Base-by-base conservation (phyloP, 2,888 invertebrate genomes). In the Limenitis camilla region DNA sequence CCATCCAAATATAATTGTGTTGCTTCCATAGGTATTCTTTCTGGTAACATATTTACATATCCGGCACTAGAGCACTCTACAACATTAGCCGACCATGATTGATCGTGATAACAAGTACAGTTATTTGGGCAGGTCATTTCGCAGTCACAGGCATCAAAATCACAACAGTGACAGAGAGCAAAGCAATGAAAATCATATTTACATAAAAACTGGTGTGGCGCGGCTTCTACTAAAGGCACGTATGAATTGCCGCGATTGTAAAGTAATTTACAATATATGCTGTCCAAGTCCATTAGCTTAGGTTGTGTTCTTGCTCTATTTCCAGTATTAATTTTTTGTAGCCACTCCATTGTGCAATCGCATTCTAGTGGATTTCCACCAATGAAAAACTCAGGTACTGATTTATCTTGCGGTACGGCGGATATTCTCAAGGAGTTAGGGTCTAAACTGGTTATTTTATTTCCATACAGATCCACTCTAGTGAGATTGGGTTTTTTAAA, bases 291-390 rank as follows among this genome's bases (percentile, higher is more conserved):
- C 87, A 93, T 92, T 63, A 96, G 89, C 70, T 91, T 90, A 6
- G 96, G 95, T 74, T 94, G 94, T 46, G 93, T 94, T 66, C 94
- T 88, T 53, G 92, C 91, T 70, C 93, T 89, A 71, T 92, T 92
- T 63, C 91, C 91, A 61, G 90, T 89, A 76, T 94, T 94, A 64
- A 94, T 92, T 77, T 93, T 91, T 81, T 95, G 94, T 63, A 96
- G 78, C 96, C 96, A 96, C 73, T 95, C 94, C 95, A 96, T 95
- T 56, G 94, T 93, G 74, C 96, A 96, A 78, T 95, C 95, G 81
- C 96, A 96, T 68, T 93, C 91, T 71, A 94, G 92, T 51, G 95
- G 95, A 81, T 96, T 96, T 60, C 93, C 93, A 43, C 94, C 94
- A 58, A 96, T 92, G 73, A 93, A 93, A 76, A 96, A 95, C 78